Conservation (phyloP, 2,113 vertebrate genomes). For the Epinephelus cyanopodus region DNA sequence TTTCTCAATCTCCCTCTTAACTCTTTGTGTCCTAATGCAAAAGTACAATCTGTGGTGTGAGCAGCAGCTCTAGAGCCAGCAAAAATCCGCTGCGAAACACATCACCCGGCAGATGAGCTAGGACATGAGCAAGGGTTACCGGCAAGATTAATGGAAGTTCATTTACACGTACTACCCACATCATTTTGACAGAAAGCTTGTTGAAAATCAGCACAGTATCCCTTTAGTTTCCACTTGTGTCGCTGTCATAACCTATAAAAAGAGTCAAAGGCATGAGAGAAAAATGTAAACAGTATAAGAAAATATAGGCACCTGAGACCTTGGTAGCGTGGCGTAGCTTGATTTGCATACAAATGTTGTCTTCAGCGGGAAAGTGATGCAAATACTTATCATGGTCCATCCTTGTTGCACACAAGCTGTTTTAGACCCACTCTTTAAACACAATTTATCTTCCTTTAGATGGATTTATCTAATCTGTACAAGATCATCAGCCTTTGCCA, state of each 20-base stretch:
- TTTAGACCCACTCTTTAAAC: slow-evolving; percentile 42
- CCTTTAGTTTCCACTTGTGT: slow-evolving; percentile 28
- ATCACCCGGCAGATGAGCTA: too few species aligned
- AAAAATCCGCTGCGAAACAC: too few species aligned
- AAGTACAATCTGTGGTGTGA: too few species aligned
- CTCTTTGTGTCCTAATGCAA: too few species aligned
- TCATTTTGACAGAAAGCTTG: too few species aligned
- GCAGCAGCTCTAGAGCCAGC: too few species aligned
- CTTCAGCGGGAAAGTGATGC: slow-evolving; percentile 27
- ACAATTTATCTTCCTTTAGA: slow-evolving; percentile 38
- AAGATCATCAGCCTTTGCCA: slow-evolving; percentile 46
- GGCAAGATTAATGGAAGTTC: too few species aligned
- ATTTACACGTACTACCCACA: too few species aligned
- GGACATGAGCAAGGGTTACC: too few species aligned
- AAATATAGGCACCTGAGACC: slow-evolving; percentile 17
- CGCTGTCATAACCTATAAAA: slow-evolving; percentile 17
- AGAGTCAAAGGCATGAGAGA: slow-evolving; percentile 9
- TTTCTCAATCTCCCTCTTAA: too few species aligned
- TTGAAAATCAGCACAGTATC: too few species aligned
- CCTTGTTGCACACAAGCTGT: slow-evolving; percentile 42
- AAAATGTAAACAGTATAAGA: slow-evolving; percentile 4
- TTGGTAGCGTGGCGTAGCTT: slow-evolving; percentile 19
- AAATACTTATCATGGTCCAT: slow-evolving; percentile 45
- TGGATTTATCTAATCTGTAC: slow-evolving; percentile 59
- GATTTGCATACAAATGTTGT: slow-evolving; percentile 56